Evolutionary conservation across 2,888 invertebrate genomes (phyloP).

Genomic region (Caprella mutica): DNA sequence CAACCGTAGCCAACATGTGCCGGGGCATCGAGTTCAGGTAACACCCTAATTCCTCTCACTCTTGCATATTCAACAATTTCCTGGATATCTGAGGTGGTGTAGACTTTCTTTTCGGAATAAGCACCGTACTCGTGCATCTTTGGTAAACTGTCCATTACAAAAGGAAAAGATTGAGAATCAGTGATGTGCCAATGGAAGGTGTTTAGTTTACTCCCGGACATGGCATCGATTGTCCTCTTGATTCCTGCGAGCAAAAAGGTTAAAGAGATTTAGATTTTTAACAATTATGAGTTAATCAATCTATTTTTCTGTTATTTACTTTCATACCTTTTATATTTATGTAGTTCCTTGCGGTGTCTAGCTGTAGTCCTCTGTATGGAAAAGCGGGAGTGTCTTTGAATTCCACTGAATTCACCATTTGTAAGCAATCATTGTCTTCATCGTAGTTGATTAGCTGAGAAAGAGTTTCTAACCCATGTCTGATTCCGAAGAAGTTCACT

Average conservation of each 20-base stretch:
- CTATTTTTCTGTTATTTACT: no score
- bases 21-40: slow-evolving; percentile 87
- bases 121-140: slow-evolving; percentile 33
- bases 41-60: slow-evolving; percentile 64
- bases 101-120: slow-evolving; percentile 42
- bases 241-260: no score
- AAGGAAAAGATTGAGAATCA: slow-evolving; percentile 48
- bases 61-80: slow-evolving; percentile 66
- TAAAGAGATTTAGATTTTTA: no score
- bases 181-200: slow-evolving; percentile 45
- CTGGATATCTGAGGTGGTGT: slow-evolving; percentile 56
- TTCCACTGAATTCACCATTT: slow-evolving; percentile 17
- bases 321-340: slow-evolving; percentile 25
- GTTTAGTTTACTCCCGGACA: slow-evolving; percentile 39
- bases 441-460: slow-evolving; percentile 30
- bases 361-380: slow-evolving; percentile 46
- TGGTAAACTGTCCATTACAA: slow-evolving; percentile 40
- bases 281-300: no score
- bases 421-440: slow-evolving; percentile 12
- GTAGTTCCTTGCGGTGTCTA: slow-evolving; percentile 46
- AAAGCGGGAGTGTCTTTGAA: slow-evolving; percentile 46
- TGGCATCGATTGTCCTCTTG: slow-evolving; percentile 28
- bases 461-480: slow-evolving; percentile 33
- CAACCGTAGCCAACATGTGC: slow-evolving; percentile 68
- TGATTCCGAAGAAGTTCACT: slow-evolving; percentile 29